These are phyloP conservation scores for Drosophila tanythrix DNA, from an alignment of 2,888 invertebrate genomes.

Conservation along the genomic window DNA sequence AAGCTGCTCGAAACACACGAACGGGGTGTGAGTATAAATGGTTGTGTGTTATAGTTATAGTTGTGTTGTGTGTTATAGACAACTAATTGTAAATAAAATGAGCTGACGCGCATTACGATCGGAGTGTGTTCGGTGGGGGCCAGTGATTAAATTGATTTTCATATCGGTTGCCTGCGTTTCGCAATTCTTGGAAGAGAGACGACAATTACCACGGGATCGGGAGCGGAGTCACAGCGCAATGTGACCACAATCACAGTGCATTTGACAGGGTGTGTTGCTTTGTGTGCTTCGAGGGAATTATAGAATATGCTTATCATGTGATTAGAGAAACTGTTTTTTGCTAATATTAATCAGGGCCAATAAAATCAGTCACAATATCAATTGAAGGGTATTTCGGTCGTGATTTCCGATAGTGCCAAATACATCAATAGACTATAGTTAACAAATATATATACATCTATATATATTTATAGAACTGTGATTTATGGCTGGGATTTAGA, in stretches of 20 bases:
- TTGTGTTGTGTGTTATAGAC: constrained; percentile 44
- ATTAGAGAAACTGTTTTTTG: constrained; percentile 69
- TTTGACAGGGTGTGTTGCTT: constrained; percentile 5
- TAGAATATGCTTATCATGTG: constrained; percentile 75
- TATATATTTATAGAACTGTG: constrained; percentile 27
- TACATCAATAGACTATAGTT: background rate
- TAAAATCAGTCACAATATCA: constrained; percentile 71
- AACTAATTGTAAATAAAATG: constrained; percentile 77
- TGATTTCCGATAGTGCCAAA: constrained; percentile 61
- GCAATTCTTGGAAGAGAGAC: constrained; percentile 37
- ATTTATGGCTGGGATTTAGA: constrained; percentile 56
- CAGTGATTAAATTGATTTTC: constrained; percentile 77
- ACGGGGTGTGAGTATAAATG: constrained; percentile 4
- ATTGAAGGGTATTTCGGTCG: constrained; percentile 74
- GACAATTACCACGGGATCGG: constrained; percentile 29
- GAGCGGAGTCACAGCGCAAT: constrained; percentile 12
- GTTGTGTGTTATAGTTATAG: background rate
- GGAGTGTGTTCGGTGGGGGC: constrained; percentile 9
- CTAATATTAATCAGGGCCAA: constrained; percentile 76
- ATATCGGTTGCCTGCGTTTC: constrained; percentile 52
- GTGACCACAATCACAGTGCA: constrained; percentile 25
- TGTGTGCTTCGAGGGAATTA: constrained; percentile 53
- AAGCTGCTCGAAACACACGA: constrained; percentile 66
- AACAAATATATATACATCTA: constrained; percentile 1
- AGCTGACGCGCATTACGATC: constrained; percentile 54